These are phyloP conservation scores for Falcunculus frontatus DNA, from an alignment of 2,113 vertebrate genomes.

Conservation along the genomic window DNA sequence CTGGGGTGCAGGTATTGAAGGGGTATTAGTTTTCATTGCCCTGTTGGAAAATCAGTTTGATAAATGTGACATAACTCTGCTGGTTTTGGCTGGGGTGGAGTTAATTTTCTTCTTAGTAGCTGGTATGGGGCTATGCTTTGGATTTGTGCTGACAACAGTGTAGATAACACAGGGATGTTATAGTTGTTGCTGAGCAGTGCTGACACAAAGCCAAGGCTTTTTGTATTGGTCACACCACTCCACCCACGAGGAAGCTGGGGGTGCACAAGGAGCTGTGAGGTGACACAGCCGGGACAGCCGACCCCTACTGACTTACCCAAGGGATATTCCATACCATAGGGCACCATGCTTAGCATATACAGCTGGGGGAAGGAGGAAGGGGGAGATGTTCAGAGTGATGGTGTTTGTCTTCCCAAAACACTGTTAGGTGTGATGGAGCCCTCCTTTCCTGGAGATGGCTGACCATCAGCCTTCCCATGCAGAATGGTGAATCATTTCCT, in stretches of 20 bases:
- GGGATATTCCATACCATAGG: not conserved
- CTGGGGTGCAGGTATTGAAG: not conserved
- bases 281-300: not conserved
- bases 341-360: not conserved
- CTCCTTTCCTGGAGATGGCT: not conserved
- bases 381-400: not conserved
- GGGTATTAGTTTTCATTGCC: not conserved
- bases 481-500: not conserved
- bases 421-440: not conserved
- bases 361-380: not conserved
- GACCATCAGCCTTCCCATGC: not conserved
- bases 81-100: not conserved
- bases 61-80: not conserved
- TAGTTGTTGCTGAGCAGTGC: not conserved
- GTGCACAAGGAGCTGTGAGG: not conserved
- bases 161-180: not conserved
- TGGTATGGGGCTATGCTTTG: not conserved
- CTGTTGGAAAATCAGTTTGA: not conserved
- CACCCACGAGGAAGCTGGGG: not conserved
- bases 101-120: not conserved
- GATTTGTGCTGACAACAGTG: not conserved
- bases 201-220: not conserved
- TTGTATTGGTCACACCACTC: fast-evolving
- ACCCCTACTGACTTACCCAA: not conserved
- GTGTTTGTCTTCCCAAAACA: not conserved